These are phyloP conservation scores for Chrysaora quinquecirrha DNA, from an alignment of 30 jellyfish, hydroid and myxozoan species.

Conservation along the genomic window DNA sequence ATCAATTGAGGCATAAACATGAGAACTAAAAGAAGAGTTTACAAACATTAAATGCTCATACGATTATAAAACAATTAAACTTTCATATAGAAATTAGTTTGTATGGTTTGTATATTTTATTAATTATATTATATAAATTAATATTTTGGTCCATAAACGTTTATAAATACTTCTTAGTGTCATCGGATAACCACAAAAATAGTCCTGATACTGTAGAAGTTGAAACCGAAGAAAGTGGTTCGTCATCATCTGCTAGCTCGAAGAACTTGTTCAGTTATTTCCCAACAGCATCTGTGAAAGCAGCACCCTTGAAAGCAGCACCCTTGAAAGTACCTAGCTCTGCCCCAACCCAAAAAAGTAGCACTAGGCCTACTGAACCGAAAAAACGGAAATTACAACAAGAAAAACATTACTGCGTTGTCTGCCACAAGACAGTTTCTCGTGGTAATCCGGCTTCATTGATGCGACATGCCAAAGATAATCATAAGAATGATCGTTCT, in stretches of 20 bases:
- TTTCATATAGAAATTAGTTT: not conserved
- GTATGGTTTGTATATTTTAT: no score
- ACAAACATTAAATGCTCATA: not conserved
- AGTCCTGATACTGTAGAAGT: not conserved
- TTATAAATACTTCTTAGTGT: not conserved
- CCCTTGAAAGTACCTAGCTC: constrained; percentile 3
- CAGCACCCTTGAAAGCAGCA: constrained; percentile 4
- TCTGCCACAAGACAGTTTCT: constrained; percentile 41
- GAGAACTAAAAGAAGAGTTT: not conserved
- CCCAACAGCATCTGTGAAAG: not conserved
- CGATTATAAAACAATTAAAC: not conserved
- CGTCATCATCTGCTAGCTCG: constrained; percentile 1
- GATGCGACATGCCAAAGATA: constrained; percentile 31
- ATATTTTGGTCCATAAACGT: not conserved
- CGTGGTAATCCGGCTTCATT: constrained; percentile 30
- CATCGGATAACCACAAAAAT: not conserved
- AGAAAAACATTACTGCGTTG: constrained; percentile 16
- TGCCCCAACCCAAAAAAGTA: constrained; percentile 1
- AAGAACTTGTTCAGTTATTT: not conserved
- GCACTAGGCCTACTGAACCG: constrained; percentile 1
- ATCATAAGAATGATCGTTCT: constrained; percentile 33
- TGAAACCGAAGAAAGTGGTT: not conserved
- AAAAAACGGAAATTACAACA: not conserved
- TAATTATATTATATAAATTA: no score
- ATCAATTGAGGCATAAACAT: not conserved